Base-by-base conservation (phyloP, 2,113 vertebrate genomes). In the Xyrauchen texanus region DNA sequence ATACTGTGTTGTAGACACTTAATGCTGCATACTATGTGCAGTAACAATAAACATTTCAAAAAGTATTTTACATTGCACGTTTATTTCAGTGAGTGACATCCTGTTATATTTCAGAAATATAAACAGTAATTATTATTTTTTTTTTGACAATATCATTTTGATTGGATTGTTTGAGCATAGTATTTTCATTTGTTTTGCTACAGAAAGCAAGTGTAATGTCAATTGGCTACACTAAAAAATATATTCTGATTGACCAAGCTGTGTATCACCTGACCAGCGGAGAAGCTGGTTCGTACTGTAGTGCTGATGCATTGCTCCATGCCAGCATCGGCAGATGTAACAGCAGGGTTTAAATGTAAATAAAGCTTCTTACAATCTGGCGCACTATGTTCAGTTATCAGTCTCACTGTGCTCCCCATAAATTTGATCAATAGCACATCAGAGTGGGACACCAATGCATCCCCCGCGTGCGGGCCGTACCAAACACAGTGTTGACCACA, bases 401-500 rank as follows among this genome's bases (percentile, higher is more conserved):
- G 83, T 84, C 91, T 93, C 0, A 96, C 98, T 0, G 97, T 99
- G 87, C 97, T 98, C 34, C 97, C 98, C 0, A 97, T 98, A 89
- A 99, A 99, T 68, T 96, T 98, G 87, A 99, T 90, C 79, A 99
- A 70, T 0, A 95, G 95, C 42, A 99, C 94, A 0, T 97, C 94
- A 0, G 95, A 95, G 46, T 99, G 98, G 66, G 93, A 93, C 9
- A 97, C 96, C 0, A 99, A 91, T 4, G 96, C 96, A 12, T 96
- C 94, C 0, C 97, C 96, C 0, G 92, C 95, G 74, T 69, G 91
- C 2, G 93, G 81, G 0, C 98, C 98, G 0, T 92, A 16, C 98
- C 98, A 57, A 99, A 98, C 4, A 99, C 92, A 0, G 98, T 80
- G 11, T 99, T 99, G 79, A 99, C 92, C n/a, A 99, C 97, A 3